Conservation (phyloP, 2,888 invertebrate genomes). For the Tachina fera region DNA sequence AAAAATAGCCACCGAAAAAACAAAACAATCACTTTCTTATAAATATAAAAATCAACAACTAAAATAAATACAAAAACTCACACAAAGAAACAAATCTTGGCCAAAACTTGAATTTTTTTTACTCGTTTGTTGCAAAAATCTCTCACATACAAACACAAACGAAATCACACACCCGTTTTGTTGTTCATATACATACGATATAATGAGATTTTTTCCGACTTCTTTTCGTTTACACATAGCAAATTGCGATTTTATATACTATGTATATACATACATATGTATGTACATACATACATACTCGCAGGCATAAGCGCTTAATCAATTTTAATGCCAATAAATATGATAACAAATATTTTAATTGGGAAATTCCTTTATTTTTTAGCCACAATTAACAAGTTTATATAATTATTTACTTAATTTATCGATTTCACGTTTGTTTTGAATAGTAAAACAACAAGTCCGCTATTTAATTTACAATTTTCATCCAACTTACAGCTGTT, state of each 20-base stretch:
- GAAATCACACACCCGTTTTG: slow-evolving; percentile 9
- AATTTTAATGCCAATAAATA: not conserved
- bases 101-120: slow-evolving; percentile 55
- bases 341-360: slow-evolving; percentile 1
- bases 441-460: slow-evolving; percentile 38
- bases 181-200: not conserved
- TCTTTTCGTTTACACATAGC: slow-evolving; percentile 13
- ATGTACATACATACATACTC: not conserved
- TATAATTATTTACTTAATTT: slow-evolving; percentile 35
- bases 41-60: slow-evolving; percentile 3
- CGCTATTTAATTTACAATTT: slow-evolving; percentile 23
- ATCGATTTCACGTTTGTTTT: slow-evolving; percentile 63
- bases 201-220: not conserved
- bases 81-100: slow-evolving; percentile 25
- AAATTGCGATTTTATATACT: not conserved
- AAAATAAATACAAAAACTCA: not conserved
- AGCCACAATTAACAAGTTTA: slow-evolving; percentile 30
- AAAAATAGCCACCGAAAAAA: not conserved
- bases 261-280: too few species aligned
- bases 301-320: not conserved
- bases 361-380: slow-evolving; percentile 25
- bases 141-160: not conserved
- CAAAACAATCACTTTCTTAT: slow-evolving; percentile 12
- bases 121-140: not conserved
- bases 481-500: slow-evolving; percentile 60